Evolutionary conservation across 1,140 invertebrate genomes (phyloP), one percentile per base, ranked within the genome.

Genomic region (Megalopta genalis): DNA sequence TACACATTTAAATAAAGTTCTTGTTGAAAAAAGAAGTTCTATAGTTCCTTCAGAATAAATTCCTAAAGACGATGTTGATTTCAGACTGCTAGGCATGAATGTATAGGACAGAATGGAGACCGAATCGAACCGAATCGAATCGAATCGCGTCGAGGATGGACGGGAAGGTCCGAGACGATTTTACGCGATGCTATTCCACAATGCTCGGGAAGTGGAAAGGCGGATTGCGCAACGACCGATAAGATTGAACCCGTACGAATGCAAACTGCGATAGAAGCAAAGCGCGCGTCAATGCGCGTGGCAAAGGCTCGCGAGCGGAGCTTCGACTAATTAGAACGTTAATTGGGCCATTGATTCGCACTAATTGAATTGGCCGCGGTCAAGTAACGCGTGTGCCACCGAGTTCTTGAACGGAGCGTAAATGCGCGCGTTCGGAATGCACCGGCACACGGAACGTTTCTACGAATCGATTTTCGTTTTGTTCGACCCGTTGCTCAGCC

Each of bases 201-300:
- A 71, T 69, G 75, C 67, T 10, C 32, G 16, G 57, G 18, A 2
- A 4, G 49, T 27, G 52, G 25, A 54, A 7, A 42, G 16, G 49
- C n/a, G 73, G 57, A 79, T 82, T 85, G 81, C 52, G 57, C 70
- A 85, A 84, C 60, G 75, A 49, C 74, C 72, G 80, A 77, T 86
- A 80, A 77, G 60, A 73, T 77, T 23, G 62, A 86, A 86, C 57
- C 74, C 77, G 9, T 77, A 85, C 2, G 59, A 86, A 42, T 72
- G 62, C 59, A 63, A 65, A 32, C 23, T 62, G 32, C 27, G 66
- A 86, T 82, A 71, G 66, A 81, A 32, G 21, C 23, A 60, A 57
- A 63, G 65, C 74, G 64, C 7, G n/a, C 64, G 18, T 52, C 54
- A 70, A 46, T 57, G 60, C 49, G 42, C 42, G 21, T 65, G 14